phyloP scores from a whole-genome alignment of 2,888 invertebrate species.

The Syritta pipiens region DNA sequence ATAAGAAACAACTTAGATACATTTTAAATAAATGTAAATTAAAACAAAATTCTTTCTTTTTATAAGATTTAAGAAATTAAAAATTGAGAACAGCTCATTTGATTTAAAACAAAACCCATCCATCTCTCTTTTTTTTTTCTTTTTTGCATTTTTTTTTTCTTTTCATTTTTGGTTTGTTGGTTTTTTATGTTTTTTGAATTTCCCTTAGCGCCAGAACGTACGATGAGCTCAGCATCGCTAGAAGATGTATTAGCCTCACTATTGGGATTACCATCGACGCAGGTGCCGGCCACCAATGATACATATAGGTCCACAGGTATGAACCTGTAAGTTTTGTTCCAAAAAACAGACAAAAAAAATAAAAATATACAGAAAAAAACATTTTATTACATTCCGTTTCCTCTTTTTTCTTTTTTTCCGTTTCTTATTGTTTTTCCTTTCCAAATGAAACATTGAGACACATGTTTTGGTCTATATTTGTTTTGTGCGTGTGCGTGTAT shows the following conservation, averaged over 20 bases:
- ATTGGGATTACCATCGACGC: conserved; percentile 87
- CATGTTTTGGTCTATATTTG: conserved; percentile 28
- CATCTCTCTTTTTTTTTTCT: conserved; percentile 44
- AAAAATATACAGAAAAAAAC: conserved; percentile 49
- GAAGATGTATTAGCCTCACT: conserved; percentile 96
- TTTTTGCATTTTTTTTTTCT: conserved; percentile 64
- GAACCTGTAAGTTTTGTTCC: conserved; percentile 88
- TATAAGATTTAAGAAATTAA: too few relatives aligned
- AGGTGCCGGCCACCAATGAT: conserved; percentile 74
- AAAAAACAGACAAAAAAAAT: conserved; percentile 71
- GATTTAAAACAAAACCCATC: conserved; percentile 49
- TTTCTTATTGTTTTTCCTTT: background rate
- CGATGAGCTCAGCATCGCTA: conserved; percentile 91
- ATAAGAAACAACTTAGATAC: conserved; percentile 10
- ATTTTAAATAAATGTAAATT: conserved; percentile 24
- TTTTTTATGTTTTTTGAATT: conserved; percentile 58
- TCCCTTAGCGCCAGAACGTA: conserved; percentile 81
- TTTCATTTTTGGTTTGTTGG: conserved; percentile 11
- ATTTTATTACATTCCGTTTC: background rate
- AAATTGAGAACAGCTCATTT: conserved; percentile 57
- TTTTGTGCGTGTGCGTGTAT: conserved; percentile 36
- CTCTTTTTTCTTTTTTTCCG: background rate
- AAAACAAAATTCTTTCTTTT: conserved; percentile 39
- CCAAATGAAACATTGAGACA: conserved; percentile 45
- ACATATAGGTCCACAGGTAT: conserved; percentile 87